Conservation (phyloP, 2,113 vertebrate species). For the Crocuta crocuta region DNA sequence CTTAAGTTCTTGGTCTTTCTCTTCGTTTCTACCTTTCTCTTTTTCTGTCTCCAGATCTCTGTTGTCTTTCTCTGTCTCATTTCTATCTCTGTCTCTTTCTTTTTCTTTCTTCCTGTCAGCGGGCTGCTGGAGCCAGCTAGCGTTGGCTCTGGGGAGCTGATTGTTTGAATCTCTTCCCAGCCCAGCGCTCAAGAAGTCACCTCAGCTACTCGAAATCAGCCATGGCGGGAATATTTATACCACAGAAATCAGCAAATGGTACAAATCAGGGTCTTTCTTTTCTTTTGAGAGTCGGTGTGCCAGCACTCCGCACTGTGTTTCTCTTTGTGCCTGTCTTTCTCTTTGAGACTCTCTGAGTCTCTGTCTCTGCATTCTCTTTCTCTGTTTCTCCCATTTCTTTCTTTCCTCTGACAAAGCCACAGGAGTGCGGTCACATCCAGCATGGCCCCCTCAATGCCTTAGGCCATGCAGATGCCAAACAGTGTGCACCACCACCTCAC, state of each 20-base stretch:
- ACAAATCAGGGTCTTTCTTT: not conserved
- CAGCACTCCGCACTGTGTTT: not conserved
- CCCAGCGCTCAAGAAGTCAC: not conserved
- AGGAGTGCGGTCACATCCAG: not conserved
- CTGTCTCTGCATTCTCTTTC: not conserved
- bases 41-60: not conserved
- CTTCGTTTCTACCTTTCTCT: not conserved
- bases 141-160: constrained; percentile 45
- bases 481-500: not conserved
- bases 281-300: not conserved
- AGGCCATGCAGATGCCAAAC: not conserved
- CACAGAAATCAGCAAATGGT: constrained; percentile 56
- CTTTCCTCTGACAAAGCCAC: not conserved
- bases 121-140: not conserved
- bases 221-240: constrained; percentile 50
- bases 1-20: not conserved
- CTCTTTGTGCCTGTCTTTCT: not conserved
- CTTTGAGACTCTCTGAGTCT: not conserved
- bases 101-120: constrained; percentile 20
- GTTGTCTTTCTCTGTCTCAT: not conserved
- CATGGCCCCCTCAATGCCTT: not conserved
- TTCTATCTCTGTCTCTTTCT: not conserved
- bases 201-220: constrained; percentile 42
- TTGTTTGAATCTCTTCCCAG: not conserved
- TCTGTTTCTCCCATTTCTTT: not conserved